These are phyloP conservation scores for Drosophila leontia DNA, from an alignment of 1,140 invertebrate genomes.

Conservation along the genomic window DNA sequence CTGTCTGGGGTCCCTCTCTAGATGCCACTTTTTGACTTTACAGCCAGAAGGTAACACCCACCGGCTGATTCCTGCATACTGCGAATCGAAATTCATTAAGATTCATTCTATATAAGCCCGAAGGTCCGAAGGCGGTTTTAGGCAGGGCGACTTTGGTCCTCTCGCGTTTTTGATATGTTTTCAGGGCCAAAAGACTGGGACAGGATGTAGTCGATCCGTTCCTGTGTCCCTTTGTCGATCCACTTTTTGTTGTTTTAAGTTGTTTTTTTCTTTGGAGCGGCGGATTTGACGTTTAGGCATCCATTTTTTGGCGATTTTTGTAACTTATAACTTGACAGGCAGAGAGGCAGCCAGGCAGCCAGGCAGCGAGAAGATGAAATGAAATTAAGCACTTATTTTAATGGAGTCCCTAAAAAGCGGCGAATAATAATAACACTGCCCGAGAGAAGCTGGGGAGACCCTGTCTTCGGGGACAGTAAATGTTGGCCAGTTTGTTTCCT, in stretches of 20 bases:
- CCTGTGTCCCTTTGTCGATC: slow-evolving; percentile 22
- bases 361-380: slow-evolving; percentile 40
- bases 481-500: slow-evolving; percentile 14
- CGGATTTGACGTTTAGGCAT: slow-evolving; percentile 65
- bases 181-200: slow-evolving; percentile 31
- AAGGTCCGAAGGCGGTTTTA: slow-evolving; percentile 36
- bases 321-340: slow-evolving; percentile 69
- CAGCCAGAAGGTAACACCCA: slow-evolving; percentile 79
- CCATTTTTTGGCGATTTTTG: slow-evolving; percentile 68
- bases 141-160: background rate
- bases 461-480: slow-evolving; percentile 44
- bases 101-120: slow-evolving; percentile 75
- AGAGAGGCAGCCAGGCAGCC: slow-evolving; percentile 39
- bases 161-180: slow-evolving; percentile 35
- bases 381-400: slow-evolving; percentile 78
- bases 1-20: slow-evolving; percentile 54
- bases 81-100: slow-evolving; percentile 80
- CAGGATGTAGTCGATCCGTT: slow-evolving; percentile 45
- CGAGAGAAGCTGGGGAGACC: background rate
- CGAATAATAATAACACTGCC: slow-evolving; percentile 21
- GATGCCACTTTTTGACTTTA: slow-evolving; percentile 81
- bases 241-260: slow-evolving; percentile 22
- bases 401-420: slow-evolving; percentile 65
- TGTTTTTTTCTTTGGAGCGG: slow-evolving; percentile 4
- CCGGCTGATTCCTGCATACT: slow-evolving; percentile 63